These are phyloP conservation scores for Lycophotia porphyrea DNA, from an alignment of 2,888 invertebrate species.

Conservation along the genomic window DNA sequence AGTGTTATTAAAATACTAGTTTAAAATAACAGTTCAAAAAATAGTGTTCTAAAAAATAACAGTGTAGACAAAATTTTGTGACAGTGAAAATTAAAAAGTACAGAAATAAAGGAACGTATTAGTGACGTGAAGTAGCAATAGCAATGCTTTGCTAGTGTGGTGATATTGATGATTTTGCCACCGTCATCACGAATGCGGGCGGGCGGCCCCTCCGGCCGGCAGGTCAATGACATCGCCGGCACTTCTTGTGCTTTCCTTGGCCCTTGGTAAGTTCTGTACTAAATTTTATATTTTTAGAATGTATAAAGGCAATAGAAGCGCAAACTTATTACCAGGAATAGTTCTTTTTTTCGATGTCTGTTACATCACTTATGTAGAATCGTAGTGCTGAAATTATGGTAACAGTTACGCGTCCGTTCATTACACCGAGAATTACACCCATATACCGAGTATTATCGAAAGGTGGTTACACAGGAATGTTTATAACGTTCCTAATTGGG, in stretches of 20 bases:
- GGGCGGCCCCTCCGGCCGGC: conserved; percentile 82
- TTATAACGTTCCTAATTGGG: too few relatives aligned
- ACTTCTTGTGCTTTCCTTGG: conserved; percentile 81
- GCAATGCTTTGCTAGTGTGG: conserved; percentile 69
- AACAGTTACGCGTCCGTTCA: neutral
- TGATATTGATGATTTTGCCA: conserved; percentile 79
- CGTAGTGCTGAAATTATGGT: neutral
- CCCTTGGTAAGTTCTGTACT: conserved; percentile 80
- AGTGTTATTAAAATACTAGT: conserved; percentile 6
- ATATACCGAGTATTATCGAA: neutral
- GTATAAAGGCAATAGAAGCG: neutral
- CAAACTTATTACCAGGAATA: neutral
- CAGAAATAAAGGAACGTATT: neutral
- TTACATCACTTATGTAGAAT: neutral
- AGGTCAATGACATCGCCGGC: conserved; percentile 89
- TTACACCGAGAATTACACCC: neutral
- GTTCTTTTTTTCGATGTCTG: too few relatives aligned
- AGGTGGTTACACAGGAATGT: too few relatives aligned
- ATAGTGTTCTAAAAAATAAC: neutral
- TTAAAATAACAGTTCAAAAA: neutral
- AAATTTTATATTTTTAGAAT: neutral
- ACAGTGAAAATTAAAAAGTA: conserved; percentile 34
- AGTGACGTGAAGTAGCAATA: conserved; percentile 35
- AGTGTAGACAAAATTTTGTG: conserved; percentile 10
- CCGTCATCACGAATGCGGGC: conserved; percentile 82